These are phyloP conservation scores for Squalus acanthias DNA, from an alignment of 2,797 vertebrate species.

Conservation along the genomic window DNA sequence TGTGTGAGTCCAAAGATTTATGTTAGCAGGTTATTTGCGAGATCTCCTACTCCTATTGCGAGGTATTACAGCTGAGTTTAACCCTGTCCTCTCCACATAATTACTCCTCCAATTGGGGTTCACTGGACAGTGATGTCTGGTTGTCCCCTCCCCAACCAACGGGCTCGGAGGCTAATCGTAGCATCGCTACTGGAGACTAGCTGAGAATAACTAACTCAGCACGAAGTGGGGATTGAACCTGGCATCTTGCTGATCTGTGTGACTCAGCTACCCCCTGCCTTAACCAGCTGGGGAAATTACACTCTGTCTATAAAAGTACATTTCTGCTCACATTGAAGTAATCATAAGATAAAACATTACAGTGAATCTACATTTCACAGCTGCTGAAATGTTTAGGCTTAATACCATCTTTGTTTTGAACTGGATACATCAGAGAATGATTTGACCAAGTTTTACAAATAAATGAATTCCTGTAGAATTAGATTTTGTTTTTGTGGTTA, in stretches of 20 bases:
- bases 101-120: background rate
- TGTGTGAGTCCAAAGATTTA: background rate
- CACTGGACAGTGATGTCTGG: background rate
- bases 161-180: background rate
- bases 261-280: background rate
- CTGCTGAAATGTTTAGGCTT: constrained; percentile 6
- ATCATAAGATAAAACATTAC: background rate
- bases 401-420: constrained; percentile 5
- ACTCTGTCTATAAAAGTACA: background rate
- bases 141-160: background rate
- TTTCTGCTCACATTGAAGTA: background rate
- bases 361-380: background rate
- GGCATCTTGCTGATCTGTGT: background rate
- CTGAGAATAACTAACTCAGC: background rate
- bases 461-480: constrained; percentile 24
- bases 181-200: background rate
- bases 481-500: constrained; percentile 21
- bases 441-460: constrained; percentile 1
- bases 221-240: background rate
- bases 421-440: background rate
- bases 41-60: background rate
- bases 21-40: background rate
- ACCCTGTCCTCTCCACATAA: background rate
- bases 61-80: background rate
- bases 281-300: background rate